These are phyloP conservation scores for Himalopsyche anomala DNA, from an alignment of 2,888 invertebrate species.

Conservation along the genomic window DNA sequence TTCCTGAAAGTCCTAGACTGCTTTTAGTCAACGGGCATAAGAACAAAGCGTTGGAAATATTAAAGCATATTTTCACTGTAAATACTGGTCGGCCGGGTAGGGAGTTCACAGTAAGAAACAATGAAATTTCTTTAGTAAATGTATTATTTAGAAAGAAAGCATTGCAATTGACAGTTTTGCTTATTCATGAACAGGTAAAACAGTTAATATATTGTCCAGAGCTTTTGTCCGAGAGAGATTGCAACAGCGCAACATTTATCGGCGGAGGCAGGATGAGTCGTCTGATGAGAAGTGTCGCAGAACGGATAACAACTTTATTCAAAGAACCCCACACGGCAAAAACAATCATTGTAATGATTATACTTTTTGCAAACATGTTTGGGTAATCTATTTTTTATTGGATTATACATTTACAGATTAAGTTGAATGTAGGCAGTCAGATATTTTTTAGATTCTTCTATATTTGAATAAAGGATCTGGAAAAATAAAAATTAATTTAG, in stretches of 20 bases:
- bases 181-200: slow-evolving; percentile 47
- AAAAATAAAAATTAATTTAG: too few relatives aligned
- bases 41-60: slow-evolving; percentile 78
- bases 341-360: slow-evolving; percentile 71
- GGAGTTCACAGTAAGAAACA: slow-evolving; percentile 76
- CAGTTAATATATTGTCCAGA: slow-evolving; percentile 22
- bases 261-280: slow-evolving; percentile 60
- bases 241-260: slow-evolving; percentile 36
- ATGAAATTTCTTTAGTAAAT: neutral
- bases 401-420: neutral
- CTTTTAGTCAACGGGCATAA: slow-evolving; percentile 78
- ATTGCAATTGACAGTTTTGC: neutral
- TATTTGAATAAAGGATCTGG: too few relatives aligned
- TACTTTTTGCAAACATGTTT: slow-evolving; percentile 77
- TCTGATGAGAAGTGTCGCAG: slow-evolving; percentile 69
- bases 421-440: too few relatives aligned
- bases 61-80: slow-evolving; percentile 76
- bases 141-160: neutral
- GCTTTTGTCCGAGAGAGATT: slow-evolving; percentile 48
- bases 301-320: slow-evolving; percentile 71
- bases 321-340: slow-evolving; percentile 70
- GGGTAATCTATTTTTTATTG: slow-evolving; percentile 70
- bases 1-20: slow-evolving; percentile 85
- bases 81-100: slow-evolving; percentile 74
- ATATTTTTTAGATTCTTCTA: too few relatives aligned